Conservation (phyloP, 2,113 vertebrate genomes). For the Eupsittula cactorum region DNA sequence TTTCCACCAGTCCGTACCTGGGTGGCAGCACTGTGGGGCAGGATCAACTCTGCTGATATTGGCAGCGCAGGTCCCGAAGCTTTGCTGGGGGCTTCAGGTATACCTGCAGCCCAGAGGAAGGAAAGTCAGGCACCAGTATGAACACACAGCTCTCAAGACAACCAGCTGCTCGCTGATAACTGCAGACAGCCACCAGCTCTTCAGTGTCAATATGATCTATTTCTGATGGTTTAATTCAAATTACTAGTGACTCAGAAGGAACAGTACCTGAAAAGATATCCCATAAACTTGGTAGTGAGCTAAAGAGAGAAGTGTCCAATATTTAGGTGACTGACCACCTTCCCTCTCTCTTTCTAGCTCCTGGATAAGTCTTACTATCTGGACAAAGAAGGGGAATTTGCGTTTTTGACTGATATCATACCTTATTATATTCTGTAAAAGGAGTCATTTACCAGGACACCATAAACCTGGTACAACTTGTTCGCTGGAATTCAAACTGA, state of each 20-base stretch:
- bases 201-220: not conserved
- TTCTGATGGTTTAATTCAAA: not conserved
- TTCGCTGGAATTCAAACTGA: conserved; percentile 18
- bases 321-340: not conserved
- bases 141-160: not conserved
- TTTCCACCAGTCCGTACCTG: not conserved
- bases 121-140: not conserved
- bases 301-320: not conserved
- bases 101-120: not conserved
- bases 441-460: not conserved
- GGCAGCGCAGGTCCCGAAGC: not conserved
- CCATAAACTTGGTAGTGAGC: not conserved
- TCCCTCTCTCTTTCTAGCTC: not conserved
- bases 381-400: not conserved
- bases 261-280: not conserved
- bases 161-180: not conserved
- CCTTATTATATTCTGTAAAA: not conserved
- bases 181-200: not conserved
- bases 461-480: not conserved
- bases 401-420: not conserved
- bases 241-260: not conserved
- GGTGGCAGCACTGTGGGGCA: not conserved
- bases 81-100: not conserved
- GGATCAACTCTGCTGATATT: not conserved
- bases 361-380: not conserved